Evolutionary conservation across 2,888 invertebrate species (phyloP).

Genomic region (Chrysomela aeneicollis): DNA sequence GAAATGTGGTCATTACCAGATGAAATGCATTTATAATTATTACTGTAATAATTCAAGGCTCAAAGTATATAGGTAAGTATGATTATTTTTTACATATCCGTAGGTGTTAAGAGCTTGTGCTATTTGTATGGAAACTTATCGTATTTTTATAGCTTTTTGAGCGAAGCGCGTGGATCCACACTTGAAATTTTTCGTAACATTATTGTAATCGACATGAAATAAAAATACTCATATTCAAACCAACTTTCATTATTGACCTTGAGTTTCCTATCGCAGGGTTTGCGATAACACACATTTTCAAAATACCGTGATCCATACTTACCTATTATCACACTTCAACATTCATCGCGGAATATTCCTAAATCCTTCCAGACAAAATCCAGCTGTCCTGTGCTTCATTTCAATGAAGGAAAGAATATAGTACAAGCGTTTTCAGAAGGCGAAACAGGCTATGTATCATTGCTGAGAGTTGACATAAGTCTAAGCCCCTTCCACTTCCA

Average conservation of each 20-base stretch:
- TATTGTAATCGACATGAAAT: constrained; percentile 37
- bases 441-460: no score
- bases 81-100: constrained; percentile 47
- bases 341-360: no score
- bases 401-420: no score
- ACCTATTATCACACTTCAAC: no score
- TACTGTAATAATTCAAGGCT: constrained; percentile 41
- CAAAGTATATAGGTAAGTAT: constrained; percentile 39
- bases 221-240: constrained; percentile 24
- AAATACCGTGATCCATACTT: no score
- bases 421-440: no score
- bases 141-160: constrained; percentile 45
- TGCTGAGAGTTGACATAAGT: no score
- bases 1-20: constrained; percentile 45
- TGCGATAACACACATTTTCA: not conserved
- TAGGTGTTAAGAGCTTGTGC: constrained; percentile 40
- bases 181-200: constrained; percentile 45
- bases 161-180: constrained; percentile 35
- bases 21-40: constrained; percentile 50
- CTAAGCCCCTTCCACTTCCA: no score
- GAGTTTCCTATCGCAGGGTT: not conserved
- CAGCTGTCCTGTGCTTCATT: no score
- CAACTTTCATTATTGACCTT: constrained; percentile 1
- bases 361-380: no score
- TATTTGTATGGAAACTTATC: constrained; percentile 40